Evolutionary conservation across 1,140 invertebrate genomes (phyloP).

Genomic region (Drosophila paulistorum): DNA sequence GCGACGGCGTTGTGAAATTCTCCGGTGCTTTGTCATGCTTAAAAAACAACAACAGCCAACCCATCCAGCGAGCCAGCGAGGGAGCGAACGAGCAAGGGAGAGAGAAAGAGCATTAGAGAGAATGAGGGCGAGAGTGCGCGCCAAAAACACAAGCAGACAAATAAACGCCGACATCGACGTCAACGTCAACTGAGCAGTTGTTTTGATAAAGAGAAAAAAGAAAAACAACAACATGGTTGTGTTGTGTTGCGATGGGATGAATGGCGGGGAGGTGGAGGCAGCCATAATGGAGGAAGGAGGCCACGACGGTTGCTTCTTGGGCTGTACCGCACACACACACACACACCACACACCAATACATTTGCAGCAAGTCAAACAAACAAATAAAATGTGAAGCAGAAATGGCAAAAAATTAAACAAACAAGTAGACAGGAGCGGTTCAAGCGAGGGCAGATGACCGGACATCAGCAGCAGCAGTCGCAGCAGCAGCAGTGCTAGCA

Average conservation of each 20-base stretch:
- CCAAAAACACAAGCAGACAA: slow-evolving; percentile 65
- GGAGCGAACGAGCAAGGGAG: slow-evolving; percentile 11
- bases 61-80: slow-evolving; percentile 12
- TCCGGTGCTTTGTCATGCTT: slow-evolving; percentile 80
- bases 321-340: slow-evolving; percentile 48
- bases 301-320: slow-evolving; percentile 58
- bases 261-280: slow-evolving; percentile 6
- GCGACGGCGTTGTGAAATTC: slow-evolving; percentile 71
- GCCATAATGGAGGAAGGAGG: slow-evolving; percentile 2
- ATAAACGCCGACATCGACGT: slow-evolving; percentile 40
- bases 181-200: slow-evolving; percentile 50
- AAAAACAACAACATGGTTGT: slow-evolving; percentile 50
- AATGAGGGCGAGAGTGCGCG: slow-evolving; percentile 64
- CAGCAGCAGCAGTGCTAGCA: slow-evolving; percentile 9
- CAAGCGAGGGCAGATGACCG: slow-evolving; percentile 48
- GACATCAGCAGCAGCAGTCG: neutral
- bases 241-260: slow-evolving; percentile 7
- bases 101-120: slow-evolving; percentile 28
- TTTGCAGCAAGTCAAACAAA: slow-evolving; percentile 80
- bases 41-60: slow-evolving; percentile 65
- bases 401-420: slow-evolving; percentile 83
- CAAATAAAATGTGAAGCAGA: slow-evolving; percentile 82
- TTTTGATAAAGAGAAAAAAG: slow-evolving; percentile 63
- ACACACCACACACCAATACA: slow-evolving; percentile 71
- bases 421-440: slow-evolving; percentile 82